Base-by-base conservation (phyloP, 2,797 vertebrate genomes). In the Tinamus major region DNA sequence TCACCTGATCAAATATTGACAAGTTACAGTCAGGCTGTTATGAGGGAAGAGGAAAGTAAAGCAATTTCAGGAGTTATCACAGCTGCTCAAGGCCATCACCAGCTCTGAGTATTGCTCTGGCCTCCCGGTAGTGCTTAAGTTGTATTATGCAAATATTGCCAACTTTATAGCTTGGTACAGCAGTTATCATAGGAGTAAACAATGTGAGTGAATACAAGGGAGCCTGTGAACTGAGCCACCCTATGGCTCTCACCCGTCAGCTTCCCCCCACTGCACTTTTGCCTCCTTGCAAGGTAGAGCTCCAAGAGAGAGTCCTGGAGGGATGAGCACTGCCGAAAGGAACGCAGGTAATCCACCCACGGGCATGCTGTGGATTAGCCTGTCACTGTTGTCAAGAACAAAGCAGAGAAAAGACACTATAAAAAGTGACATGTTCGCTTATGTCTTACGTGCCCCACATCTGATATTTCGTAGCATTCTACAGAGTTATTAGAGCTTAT, bases 1-100 rank as follows among this genome's bases (percentile, higher is more conserved):
- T 76, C 58, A 80, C 6, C 46, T 65, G 56, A 44, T 92, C 48
- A 90, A 58, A 87, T 80, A 93, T 78, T 96, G 85, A 84, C 64
- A 84, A 85, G 62, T 42, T 71, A 77, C 35, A 90, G 74, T 8
- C 46, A 92, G 41, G 16, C 23, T 9, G 61, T 56, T 41, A 55
- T 11, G 4, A 82, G 51, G 10, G 44, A 4, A 26, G 16, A 7
- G 26, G 87, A 29, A n/a, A 33, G 71, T 46, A 19, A 27, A 81
- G 27, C 4, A 20, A 70, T 35, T 79, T 44, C 59, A 74, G 71
- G 29, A 63, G 51, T 58, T 78, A 51, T 13, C 48, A 68, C 13
- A 44, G 51, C n/a, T 48, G 26, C 39, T 87, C 39, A 68, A 93
- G 85, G 80, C 19, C 59, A 48, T 8, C 68, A 48, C 31, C 49